phyloP scores from a whole-genome alignment of 2,797 vertebrate genomes.

The Aselliscus stoliczkanus region DNA sequence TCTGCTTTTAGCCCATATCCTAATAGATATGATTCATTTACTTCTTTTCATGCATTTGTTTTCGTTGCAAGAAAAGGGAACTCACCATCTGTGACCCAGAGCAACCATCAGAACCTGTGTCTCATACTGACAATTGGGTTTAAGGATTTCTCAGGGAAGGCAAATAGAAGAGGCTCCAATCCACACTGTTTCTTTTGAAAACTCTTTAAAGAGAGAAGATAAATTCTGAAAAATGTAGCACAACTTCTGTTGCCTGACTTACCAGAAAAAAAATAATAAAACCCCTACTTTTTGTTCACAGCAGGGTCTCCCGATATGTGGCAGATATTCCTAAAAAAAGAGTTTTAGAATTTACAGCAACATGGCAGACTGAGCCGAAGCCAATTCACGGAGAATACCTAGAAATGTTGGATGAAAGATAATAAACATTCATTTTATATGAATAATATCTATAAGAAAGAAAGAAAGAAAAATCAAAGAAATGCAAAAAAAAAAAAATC shows the following conservation, averaged over 20 bases:
- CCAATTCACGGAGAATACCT: neutral
- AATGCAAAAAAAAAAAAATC: neutral
- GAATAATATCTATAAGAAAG: neutral
- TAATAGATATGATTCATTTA: neutral
- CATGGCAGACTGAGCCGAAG: neutral
- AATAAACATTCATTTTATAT: neutral
- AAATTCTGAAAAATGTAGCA: neutral
- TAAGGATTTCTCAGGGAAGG: neutral
- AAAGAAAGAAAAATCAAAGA: neutral
- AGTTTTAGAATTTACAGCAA: neutral
- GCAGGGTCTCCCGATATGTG: neutral
- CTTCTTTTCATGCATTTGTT: neutral
- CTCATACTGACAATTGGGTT: neutral
- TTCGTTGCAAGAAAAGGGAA: neutral
- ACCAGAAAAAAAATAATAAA: neutral
- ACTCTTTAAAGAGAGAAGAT: neutral
- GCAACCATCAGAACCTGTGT: neutral
- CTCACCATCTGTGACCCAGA: neutral
- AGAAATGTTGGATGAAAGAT: neutral
- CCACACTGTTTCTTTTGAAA: neutral
- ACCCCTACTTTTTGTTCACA: neutral
- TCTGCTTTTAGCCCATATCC: neutral
- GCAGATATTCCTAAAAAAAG: neutral
- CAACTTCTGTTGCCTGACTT: conserved; percentile 9
- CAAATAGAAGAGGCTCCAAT: neutral